Evolutionary conservation across 2,888 invertebrate species (phyloP), one percentile per base, ranked within the genome.

Genomic region (Drosophila suboccidentalis): DNA sequence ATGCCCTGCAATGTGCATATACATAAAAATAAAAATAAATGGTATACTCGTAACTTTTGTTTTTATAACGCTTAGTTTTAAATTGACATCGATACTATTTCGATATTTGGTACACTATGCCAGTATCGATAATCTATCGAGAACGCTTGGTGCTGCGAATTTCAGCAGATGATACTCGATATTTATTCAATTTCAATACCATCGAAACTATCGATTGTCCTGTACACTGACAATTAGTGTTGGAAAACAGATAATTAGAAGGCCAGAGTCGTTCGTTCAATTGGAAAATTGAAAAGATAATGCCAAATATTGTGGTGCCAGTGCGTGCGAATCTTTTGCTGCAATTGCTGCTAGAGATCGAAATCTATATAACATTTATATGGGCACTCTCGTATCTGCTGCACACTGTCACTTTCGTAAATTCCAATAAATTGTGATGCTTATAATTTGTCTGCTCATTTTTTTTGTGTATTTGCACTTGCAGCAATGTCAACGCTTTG

Each of bases 341-440:
- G 15, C 75, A 75, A 19, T 46, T 75, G 5, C 32, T 78, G 1
- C 32, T 76, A 11, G 43, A 74, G 3, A 6, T 54, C 4, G 69
- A 78, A 43, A 36, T 65, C 6, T 55, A 44, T 3, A n/a, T 77
- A 32, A 15, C 46, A 8, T 2, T 1, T 1, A n/a, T 22, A 1
- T 75, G 78, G 75, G 11, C 32, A 4, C 0, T 36, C 1, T 11
- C 51, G 8, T 60, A 59, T 17, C 1, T 70, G 3, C 4, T 60
- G 38, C 9, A 13, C 13, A 50, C 11, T 1, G 2, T 50, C 8
- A 1, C 6, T 13, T 17, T 4, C 34, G 49, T 50, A 17, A 1
- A 34, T 34, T 13, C n/a, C 3, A 29, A 9, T 15, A 3, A 15
- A 49, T 17, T 46, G 26, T 11, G 13, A 5, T 43, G 8, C 11